Percentiles rank a stretch among this genome's conserved stretches.
Evolutionary conservation across 2,113 vertebrate species (phyloP).

Genomic region (Gadus macrocephalus): DNA sequence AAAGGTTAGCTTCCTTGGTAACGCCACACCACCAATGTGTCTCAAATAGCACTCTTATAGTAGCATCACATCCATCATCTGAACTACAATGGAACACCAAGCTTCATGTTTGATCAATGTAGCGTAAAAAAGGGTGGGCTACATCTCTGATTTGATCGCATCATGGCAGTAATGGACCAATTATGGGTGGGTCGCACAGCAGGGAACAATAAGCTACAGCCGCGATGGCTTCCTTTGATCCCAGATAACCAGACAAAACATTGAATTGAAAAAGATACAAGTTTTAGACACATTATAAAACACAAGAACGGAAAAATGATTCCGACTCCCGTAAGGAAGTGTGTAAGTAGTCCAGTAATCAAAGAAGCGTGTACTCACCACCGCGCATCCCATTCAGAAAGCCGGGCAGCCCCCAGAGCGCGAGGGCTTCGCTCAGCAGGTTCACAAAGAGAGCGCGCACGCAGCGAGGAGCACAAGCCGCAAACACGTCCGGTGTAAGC

Average conservation of each 20-base stretch:
- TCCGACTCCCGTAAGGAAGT: neutral
- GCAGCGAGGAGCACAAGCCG: neutral
- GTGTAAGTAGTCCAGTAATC: too few relatives aligned
- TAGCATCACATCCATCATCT: too few relatives aligned
- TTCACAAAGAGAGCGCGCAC: slow-evolving; percentile 35
- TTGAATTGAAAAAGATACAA: neutral
- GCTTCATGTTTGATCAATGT: too few relatives aligned
- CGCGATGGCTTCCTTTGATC: neutral
- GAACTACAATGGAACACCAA: too few relatives aligned
- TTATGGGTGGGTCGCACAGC: neutral
- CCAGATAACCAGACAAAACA: neutral
- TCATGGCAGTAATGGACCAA: neutral
- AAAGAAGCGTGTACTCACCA: slow-evolving; percentile 50
- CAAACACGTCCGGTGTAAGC: too few relatives aligned
- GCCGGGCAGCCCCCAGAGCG: neutral
- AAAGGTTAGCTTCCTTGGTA: too few relatives aligned
- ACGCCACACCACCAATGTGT: too few relatives aligned
- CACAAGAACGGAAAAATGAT: neutral
- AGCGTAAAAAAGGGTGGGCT: too few relatives aligned
- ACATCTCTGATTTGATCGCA: neutral
- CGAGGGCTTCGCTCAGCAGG: slow-evolving; percentile 48
- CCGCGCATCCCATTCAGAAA: slow-evolving; percentile 66
- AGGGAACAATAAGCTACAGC: neutral
- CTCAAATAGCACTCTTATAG: too few relatives aligned
- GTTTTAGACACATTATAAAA: neutral